Base-by-base conservation (phyloP, 2,888 invertebrate species). In the Dusona sp. region DNA sequence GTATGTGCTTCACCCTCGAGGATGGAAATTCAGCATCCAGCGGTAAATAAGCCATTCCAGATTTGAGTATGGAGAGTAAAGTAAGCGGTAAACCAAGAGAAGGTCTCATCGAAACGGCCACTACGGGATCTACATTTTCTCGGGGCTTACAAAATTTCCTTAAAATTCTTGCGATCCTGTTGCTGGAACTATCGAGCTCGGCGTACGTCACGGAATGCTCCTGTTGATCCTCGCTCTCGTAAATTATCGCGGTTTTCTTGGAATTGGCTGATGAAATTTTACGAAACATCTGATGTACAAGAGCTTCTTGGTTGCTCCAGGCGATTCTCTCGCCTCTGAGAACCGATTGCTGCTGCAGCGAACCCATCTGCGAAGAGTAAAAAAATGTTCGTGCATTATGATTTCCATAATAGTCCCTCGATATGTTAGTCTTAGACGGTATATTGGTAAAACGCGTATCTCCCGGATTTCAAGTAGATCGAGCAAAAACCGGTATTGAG, bases 11-110 rank as follows among this genome's bases (percentile, higher is more conserved):
- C 67, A 98, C 96, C 88, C 98, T 95, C 2, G 96, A 95, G 38
- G 95, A 95, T 0, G 98, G 98, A 90, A 96, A 96, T 79, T 95
- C 94, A 0, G 96, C 96, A 92, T 98, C 98, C 90, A 98, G 95
- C 0, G 98, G 98, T 78, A 98, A 95, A 94, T 98, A 98, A 0
- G 98, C 97, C 22, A 97, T 97, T 0, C 98, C 98, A 0, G 97
- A 95, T 94, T 98, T 98, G 96, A 97, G 96, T 75, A 97, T 96
- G 0, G 97, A 96, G 86, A 98, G 93, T 29, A 98, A 94, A 0
- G 96, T 94, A 45, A 96, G 95, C 11, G 98, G 95, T 82, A 97
- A 92, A 54, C 94, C 95, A 90, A 97, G 97, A 3, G 97, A 96
- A 0, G 98, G 98, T 88, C 96, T 96, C 96, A 98, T 96, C 91